Conservation (phyloP, 2,888 invertebrate species). For the Stegana nigrithorax region DNA sequence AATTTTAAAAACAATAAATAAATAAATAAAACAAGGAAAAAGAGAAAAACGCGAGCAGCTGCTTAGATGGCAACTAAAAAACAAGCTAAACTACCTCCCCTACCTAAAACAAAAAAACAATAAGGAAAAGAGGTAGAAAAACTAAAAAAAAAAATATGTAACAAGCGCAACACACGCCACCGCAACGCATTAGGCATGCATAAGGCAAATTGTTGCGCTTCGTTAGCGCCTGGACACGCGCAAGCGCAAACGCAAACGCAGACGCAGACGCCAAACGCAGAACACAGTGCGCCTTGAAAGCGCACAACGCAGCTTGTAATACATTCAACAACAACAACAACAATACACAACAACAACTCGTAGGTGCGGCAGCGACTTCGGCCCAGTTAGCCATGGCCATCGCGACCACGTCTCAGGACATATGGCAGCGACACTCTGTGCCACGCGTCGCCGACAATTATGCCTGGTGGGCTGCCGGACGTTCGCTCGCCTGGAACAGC, state of each 20-base stretch:
- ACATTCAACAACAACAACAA: neutral
- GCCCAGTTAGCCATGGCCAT: neutral
- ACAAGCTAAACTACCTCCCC: neutral
- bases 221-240: constrained; percentile 52
- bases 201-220: constrained; percentile 50
- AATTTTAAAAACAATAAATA: too few species aligned
- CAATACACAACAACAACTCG: neutral
- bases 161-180: neutral
- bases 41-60: neutral
- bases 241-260: constrained; percentile 41
- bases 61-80: neutral
- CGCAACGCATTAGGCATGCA: neutral
- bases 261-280: constrained; percentile 25
- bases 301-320: neutral
- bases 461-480: constrained; percentile 35
- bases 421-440: constrained; percentile 33
- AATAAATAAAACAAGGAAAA: neutral
- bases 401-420: neutral
- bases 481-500: constrained; percentile 52
- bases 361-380: neutral
- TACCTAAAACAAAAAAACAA: neutral
- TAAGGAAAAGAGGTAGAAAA: neutral
- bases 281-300: constrained; percentile 13
- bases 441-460: constrained; percentile 43
- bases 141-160: too few species aligned